A percentile compares a stretch with the other conserved stretches of the same genome.
These are phyloP conservation scores for Hirudinaria manillensis DNA, from an alignment of 2,888 invertebrate species.

Conservation along the genomic window DNA sequence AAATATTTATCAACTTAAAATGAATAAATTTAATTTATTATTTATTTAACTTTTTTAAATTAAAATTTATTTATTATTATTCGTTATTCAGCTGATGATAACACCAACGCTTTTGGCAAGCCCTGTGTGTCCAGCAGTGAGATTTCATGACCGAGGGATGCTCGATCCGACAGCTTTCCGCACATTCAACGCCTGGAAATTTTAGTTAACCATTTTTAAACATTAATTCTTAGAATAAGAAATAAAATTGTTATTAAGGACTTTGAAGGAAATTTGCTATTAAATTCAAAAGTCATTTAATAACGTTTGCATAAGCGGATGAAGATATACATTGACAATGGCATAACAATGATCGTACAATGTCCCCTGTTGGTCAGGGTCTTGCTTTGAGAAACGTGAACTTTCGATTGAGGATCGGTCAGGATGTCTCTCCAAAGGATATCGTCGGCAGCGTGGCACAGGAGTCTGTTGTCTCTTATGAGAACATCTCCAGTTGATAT, in stretches of 20 bases:
- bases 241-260: neutral
- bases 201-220: neutral
- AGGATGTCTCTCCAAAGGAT: slow-evolving; percentile 87
- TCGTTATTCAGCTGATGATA: neutral
- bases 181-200: neutral
- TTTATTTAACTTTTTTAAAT: no score
- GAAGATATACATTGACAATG: no score
- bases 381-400: neutral
- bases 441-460: slow-evolving; percentile 86
- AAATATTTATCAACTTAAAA: no score
- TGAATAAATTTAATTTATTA: no score
- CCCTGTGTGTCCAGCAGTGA: neutral
- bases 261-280: neutral
- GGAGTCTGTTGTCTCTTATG: slow-evolving; percentile 84
- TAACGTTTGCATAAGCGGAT: no score
- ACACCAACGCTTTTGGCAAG: slow-evolving; percentile 4
- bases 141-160: neutral
- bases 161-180: neutral
- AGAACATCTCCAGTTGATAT: slow-evolving; percentile 84
- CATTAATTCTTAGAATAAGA: no score
- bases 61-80: no score
- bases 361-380: neutral
- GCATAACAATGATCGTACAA: neutral
- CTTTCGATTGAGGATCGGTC: slow-evolving; percentile 53
- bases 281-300: no score